Evolutionary conservation across 1,140 invertebrate genomes (phyloP).

Genomic region (Penaeus chinensis): DNA sequence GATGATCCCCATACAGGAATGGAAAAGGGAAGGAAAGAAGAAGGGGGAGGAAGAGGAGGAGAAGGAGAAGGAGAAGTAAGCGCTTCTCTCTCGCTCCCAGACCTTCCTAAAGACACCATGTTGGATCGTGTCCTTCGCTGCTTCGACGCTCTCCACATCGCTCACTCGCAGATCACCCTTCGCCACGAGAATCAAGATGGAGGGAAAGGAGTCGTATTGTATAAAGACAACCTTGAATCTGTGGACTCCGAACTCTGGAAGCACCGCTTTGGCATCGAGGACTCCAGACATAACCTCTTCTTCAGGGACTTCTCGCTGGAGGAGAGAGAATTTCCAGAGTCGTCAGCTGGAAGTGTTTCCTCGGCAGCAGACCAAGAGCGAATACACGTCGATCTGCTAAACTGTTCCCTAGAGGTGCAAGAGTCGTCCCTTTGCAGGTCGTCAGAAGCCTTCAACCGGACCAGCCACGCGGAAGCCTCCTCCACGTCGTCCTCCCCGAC

Average conservation of each 20-base stretch:
- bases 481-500: background rate
- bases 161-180: background rate
- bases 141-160: background rate
- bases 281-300: constrained; percentile 29
- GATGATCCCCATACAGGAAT: no score
- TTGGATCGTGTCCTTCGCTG: constrained; percentile 46
- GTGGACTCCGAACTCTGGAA: background rate
- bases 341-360: constrained; percentile 7
- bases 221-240: background rate
- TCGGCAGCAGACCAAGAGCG: constrained; percentile 26
- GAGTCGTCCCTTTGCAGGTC: background rate
- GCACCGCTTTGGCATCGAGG: background rate
- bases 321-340: constrained; percentile 35
- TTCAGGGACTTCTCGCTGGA: constrained; percentile 37
- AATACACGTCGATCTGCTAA: background rate
- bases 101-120: constrained; percentile 47
- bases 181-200: background rate
- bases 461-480: background rate
- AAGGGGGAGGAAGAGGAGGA: no score
- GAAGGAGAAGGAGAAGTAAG: background rate
- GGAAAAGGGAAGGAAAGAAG: no score
- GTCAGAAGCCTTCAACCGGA: background rate
- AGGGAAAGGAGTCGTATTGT: background rate
- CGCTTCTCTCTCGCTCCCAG: background rate
- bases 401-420: background rate